phyloP scores from a whole-genome alignment of 2,113 vertebrate genomes.

The Oreochromis aureus region DNA sequence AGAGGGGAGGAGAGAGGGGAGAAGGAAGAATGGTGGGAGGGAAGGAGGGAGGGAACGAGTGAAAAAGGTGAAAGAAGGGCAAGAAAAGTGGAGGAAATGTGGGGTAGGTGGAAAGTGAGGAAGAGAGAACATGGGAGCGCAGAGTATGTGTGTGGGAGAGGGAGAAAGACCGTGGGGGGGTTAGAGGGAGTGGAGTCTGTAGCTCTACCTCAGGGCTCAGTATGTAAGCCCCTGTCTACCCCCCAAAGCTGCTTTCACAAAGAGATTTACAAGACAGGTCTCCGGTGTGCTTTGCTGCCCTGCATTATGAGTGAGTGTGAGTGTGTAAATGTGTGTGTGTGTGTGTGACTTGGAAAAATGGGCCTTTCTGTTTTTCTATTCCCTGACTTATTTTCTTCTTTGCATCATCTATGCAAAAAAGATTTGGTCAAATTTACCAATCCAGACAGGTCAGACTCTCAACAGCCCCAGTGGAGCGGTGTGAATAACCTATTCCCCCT shows the following conservation, averaged over 20 bases:
- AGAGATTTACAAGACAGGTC: slow-evolving; percentile 79
- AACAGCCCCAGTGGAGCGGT: slow-evolving; percentile 37
- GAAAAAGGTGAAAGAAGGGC: slow-evolving; percentile 37
- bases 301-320: slow-evolving; percentile 62
- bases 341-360: slow-evolving; percentile 11
- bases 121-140: slow-evolving; percentile 24
- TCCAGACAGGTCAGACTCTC: slow-evolving; percentile 38
- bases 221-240: slow-evolving; percentile 74
- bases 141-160: slow-evolving; percentile 56
- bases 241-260: slow-evolving; percentile 78
- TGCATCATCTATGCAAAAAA: slow-evolving; percentile 48
- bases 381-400: slow-evolving; percentile 6
- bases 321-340: slow-evolving; percentile 18
- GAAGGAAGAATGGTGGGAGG: not conserved
- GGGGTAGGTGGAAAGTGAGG: slow-evolving; percentile 31
- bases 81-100: slow-evolving; percentile 32
- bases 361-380: not conserved
- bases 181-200: slow-evolving; percentile 59
- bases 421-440: slow-evolving; percentile 40
- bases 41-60: not conserved
- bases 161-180: slow-evolving; percentile 45
- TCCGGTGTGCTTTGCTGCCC: slow-evolving; percentile 65
- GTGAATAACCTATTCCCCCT: slow-evolving; percentile 54
- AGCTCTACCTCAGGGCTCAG: slow-evolving; percentile 70
- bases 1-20: not conserved